These are phyloP conservation scores for Meganola albula DNA, from an alignment of 2,888 invertebrate species.

Conservation along the genomic window DNA sequence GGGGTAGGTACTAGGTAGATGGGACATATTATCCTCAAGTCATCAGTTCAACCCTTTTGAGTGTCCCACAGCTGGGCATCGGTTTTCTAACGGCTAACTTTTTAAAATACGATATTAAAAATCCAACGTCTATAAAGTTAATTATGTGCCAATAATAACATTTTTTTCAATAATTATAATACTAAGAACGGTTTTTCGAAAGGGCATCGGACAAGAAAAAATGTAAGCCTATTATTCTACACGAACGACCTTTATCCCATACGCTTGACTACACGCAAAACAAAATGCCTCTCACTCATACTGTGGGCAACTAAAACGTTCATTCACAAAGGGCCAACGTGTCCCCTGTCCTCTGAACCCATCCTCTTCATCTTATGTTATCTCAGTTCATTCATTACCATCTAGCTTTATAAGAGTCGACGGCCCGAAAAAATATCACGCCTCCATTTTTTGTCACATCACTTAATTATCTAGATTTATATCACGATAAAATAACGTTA, in stretches of 20 bases:
- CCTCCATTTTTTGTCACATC: slow-evolving; percentile 75
- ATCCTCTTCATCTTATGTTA: slow-evolving; percentile 65
- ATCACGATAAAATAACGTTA: slow-evolving; percentile 60
- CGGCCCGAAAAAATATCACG: slow-evolving; percentile 72
- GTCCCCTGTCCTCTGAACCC: slow-evolving; percentile 58
- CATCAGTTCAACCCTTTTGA: no score
- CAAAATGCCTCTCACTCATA: slow-evolving; percentile 38
- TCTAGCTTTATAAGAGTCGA: slow-evolving; percentile 74
- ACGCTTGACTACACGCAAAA: slow-evolving; percentile 38
- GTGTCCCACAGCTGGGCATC: no score
- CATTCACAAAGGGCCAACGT: slow-evolving; percentile 64
- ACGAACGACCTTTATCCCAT: slow-evolving; percentile 39
- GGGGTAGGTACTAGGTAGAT: no score
- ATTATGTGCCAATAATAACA: no score
- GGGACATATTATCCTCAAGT: no score
- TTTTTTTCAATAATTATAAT: no score
- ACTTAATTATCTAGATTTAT: slow-evolving; percentile 76
- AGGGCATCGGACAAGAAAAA: slow-evolving; percentile 27
- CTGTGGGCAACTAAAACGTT: slow-evolving; percentile 39
- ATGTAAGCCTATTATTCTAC: slow-evolving; percentile 26
- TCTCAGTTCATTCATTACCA: slow-evolving; percentile 76
- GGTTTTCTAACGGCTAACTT: no score
- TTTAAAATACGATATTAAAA: no score
- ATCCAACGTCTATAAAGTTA: no score
- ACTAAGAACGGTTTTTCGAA: slow-evolving; percentile 24